Evolutionary conservation across 2,797 vertebrate species (phyloP).

Genomic region (Diglossa cyanea): DNA sequence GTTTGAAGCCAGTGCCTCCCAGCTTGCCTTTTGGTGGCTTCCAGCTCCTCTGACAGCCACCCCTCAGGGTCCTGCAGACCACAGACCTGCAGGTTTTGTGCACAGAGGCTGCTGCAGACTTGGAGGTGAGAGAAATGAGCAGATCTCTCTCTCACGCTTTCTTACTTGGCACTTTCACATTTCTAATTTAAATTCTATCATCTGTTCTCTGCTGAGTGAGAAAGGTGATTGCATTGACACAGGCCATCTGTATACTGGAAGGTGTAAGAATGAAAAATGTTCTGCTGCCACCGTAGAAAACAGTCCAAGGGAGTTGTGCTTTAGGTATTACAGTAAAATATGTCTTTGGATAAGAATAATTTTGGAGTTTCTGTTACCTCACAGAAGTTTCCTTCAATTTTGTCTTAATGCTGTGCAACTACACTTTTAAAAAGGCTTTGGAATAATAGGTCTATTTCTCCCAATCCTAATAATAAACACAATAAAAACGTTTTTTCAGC

Average conservation of each 20-base stretch:
- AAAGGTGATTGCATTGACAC: conserved; percentile 14
- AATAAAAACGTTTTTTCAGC: background rate
- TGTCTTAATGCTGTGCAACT: background rate
- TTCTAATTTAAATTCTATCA: conserved; percentile 33
- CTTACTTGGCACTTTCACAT: background rate
- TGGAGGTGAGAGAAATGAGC: background rate
- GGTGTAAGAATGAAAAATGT: background rate
- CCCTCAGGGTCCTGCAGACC: background rate
- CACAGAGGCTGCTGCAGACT: background rate
- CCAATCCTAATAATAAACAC: conserved; percentile 8
- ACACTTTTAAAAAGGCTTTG: background rate
- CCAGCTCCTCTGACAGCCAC: fast-evolving
- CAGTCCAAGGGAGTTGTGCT: background rate
- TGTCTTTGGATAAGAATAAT: background rate
- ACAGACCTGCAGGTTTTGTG: background rate
- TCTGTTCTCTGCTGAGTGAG: conserved; percentile 18
- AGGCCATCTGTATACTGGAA: conserved; percentile 7
- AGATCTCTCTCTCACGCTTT: background rate
- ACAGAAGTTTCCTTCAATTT: background rate
- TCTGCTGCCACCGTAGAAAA: background rate
- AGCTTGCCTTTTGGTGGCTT: background rate
- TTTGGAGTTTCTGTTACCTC: background rate
- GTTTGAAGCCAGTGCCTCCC: background rate
- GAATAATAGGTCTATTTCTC: background rate
- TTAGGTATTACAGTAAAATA: background rate